Evolutionary conservation across 2,888 invertebrate genomes (phyloP).

Genomic region (Meghimatium bilineatum): DNA sequence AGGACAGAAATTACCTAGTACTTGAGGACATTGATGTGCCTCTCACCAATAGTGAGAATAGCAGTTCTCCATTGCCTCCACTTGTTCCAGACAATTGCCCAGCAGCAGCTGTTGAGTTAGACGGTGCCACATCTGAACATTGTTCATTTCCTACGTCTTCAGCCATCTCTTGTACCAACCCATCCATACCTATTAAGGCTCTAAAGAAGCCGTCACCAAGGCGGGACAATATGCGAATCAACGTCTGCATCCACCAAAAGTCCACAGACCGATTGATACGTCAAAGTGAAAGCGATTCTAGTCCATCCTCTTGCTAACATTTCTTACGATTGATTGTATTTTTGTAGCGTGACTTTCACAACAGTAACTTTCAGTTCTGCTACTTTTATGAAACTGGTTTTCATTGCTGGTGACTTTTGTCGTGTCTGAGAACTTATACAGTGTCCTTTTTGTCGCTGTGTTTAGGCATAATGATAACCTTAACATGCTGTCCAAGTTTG

Average conservation of each 20-base stretch:
- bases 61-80: constrained; percentile 54
- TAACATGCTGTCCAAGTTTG: too few relatives aligned
- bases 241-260: constrained; percentile 66
- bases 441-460: too few relatives aligned
- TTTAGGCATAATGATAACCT: too few relatives aligned
- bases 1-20: constrained; percentile 72
- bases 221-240: constrained; percentile 58
- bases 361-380: too few relatives aligned
- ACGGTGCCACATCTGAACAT: constrained; percentile 5
- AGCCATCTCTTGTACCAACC: background rate
- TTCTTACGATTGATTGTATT: too few relatives aligned
- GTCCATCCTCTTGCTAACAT: constrained; percentile 50
- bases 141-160: background rate
- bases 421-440: too few relatives aligned
- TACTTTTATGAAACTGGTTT: too few relatives aligned
- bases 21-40: constrained; percentile 74
- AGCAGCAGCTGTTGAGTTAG: constrained; percentile 27
- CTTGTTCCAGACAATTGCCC: constrained; percentile 30
- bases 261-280: constrained; percentile 62
- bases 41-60: constrained; percentile 67
- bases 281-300: constrained; percentile 60
- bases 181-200: constrained; percentile 33
- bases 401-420: too few relatives aligned
- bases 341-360: too few relatives aligned
- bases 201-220: constrained; percentile 40